Conservation (phyloP, 2,888 invertebrate species). For the Pseudococcus jackbeardsleyi region DNA sequence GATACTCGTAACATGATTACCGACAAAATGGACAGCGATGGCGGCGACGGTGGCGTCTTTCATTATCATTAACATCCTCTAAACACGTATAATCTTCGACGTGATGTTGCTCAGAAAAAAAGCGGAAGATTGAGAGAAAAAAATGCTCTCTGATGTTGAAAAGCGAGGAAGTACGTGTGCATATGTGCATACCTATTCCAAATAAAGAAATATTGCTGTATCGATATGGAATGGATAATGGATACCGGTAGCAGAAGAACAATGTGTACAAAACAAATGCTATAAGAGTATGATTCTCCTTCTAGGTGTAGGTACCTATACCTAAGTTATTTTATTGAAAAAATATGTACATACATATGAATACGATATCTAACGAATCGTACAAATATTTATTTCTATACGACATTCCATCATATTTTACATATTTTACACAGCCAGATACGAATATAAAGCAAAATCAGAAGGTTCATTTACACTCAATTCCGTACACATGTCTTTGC, state of each 20-base stretch:
- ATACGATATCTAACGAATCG: neutral
- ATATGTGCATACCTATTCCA: neutral
- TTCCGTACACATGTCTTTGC: neutral
- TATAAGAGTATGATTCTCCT: too few species aligned
- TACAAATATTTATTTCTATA: neutral
- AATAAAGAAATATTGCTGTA: too few species aligned
- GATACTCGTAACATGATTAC: neutral
- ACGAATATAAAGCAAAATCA: neutral
- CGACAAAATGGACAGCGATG: neutral
- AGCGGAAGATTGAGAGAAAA: neutral
- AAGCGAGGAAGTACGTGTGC: neutral
- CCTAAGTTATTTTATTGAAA: too few species aligned
- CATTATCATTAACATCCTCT: neutral
- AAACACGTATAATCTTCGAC: neutral
- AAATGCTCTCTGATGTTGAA: neutral
- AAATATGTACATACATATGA: too few species aligned
- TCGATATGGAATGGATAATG: too few species aligned
- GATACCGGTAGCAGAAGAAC: too few species aligned
- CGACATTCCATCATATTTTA: neutral
- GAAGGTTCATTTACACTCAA: neutral
- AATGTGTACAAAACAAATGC: neutral
- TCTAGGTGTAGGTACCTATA: too few species aligned
- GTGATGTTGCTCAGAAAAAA: neutral
- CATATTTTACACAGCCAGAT: neutral
- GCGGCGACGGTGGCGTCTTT: neutral